Evolutionary conservation across 2,797 vertebrate genomes (phyloP).

Genomic region (Muraenolepis orangiensis): DNA sequence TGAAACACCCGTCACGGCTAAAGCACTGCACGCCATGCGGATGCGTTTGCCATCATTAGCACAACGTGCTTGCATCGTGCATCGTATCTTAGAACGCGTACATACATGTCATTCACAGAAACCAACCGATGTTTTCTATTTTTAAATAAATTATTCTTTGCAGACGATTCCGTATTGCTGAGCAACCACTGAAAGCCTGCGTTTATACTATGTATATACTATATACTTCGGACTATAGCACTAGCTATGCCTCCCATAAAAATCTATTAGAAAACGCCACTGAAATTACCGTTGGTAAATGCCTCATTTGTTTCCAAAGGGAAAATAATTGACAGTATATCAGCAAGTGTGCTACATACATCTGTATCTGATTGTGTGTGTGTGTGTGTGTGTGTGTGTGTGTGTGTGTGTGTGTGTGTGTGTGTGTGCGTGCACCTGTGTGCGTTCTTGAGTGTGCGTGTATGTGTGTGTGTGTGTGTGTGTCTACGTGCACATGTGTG

Average conservation of each 20-base stretch:
- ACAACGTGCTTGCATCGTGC: no score
- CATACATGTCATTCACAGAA: background rate
- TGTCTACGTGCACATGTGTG: no score
- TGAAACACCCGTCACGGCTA: background rate
- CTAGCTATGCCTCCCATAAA: background rate
- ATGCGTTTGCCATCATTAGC: background rate
- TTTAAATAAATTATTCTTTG: background rate
- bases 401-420: slow-evolving; percentile 10
- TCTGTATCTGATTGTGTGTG: background rate
- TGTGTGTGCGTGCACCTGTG: slow-evolving; percentile 2
- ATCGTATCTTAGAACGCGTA: background rate
- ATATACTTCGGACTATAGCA: background rate
- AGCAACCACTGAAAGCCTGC: background rate
- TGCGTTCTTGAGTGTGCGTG: background rate
- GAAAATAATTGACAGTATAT: background rate
- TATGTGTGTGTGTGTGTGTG: no score
- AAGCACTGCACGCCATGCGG: no score
- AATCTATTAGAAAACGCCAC: background rate
- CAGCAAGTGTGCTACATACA: slow-evolving; percentile 12
- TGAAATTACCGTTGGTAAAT: slow-evolving; percentile 1
- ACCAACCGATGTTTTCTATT: background rate
- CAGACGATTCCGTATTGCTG: background rate
- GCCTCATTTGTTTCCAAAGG: background rate
- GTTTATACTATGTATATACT: no score
- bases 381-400: slow-evolving; percentile 3